phyloP scores from a whole-genome alignment of 1,140 invertebrate genomes.

The Agrypnia vestita region DNA sequence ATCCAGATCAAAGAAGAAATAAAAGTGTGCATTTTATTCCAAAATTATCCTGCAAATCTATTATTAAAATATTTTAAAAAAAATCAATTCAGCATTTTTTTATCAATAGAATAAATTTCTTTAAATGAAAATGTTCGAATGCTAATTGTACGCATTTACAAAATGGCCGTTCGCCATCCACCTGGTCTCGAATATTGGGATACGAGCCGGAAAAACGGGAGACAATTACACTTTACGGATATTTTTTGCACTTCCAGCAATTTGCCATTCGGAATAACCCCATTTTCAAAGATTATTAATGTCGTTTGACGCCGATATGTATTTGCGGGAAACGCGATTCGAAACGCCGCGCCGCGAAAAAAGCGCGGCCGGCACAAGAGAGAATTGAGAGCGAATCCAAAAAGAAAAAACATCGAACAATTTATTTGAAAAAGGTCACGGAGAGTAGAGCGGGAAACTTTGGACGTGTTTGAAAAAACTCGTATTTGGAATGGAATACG shows the following conservation, averaged over 20 bases:
- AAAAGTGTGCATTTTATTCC: no score
- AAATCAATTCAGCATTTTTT: no score
- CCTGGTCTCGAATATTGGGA: constrained; percentile 5
- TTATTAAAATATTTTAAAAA: no score
- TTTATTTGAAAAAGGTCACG: no score
- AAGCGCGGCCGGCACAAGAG: background rate
- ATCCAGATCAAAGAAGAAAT: no score
- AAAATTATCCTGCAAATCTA: no score
- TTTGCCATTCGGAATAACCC: constrained; percentile 16
- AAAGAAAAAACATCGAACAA: no score
- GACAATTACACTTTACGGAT: constrained; percentile 3
- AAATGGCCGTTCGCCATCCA: constrained; percentile 14
- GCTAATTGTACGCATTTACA: constrained; percentile 37
- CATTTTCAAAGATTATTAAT: constrained; percentile 19
- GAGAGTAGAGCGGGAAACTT: no score
- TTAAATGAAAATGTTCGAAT: constrained; percentile 20
- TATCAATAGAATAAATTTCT: no score
- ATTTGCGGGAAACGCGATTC: background rate
- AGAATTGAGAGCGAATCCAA: background rate
- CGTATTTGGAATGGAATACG: no score
- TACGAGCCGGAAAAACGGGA: background rate
- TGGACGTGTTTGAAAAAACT: no score
- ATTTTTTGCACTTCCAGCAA: constrained; percentile 18
- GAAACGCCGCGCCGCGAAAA: background rate
- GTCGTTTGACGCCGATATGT: constrained; percentile 1